Evolutionary conservation across 2,888 invertebrate genomes (phyloP).

Genomic region (Drosophila putrida): DNA sequence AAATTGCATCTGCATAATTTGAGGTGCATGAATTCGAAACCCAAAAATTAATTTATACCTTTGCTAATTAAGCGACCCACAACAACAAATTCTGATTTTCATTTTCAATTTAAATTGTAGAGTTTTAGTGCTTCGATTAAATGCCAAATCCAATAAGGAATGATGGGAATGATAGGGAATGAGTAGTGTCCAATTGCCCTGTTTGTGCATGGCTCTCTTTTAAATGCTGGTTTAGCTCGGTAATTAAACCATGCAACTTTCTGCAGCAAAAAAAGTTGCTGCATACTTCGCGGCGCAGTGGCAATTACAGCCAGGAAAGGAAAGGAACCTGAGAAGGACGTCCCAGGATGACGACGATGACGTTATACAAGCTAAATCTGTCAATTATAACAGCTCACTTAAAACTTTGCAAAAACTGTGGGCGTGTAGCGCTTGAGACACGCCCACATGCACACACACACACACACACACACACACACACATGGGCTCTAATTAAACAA

Average conservation of each 20-base stretch:
- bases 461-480: slow-evolving; percentile 21
- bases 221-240: slow-evolving; percentile 10
- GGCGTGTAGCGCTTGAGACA: slow-evolving; percentile 27
- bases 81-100: slow-evolving; percentile 59
- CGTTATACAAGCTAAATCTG: slow-evolving; percentile 55
- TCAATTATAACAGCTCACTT: slow-evolving; percentile 73
- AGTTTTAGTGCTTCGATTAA: not conserved
- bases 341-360: slow-evolving; percentile 15
- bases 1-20: slow-evolving; percentile 78
- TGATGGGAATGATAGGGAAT: too few relatives aligned
- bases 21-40: slow-evolving; percentile 59
- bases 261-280: slow-evolving; percentile 22
- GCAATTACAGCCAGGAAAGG: slow-evolving; percentile 64
- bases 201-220: slow-evolving; percentile 22
- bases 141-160: slow-evolving; percentile 1
- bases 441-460: slow-evolving; percentile 20
- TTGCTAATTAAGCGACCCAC: slow-evolving; percentile 67
- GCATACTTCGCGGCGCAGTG: slow-evolving; percentile 39
- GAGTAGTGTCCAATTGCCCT: not conserved
- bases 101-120: slow-evolving; percentile 43
- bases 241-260: not conserved
- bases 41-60: slow-evolving; percentile 67
- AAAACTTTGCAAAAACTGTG: slow-evolving; percentile 62
- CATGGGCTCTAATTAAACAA: slow-evolving; percentile 72
- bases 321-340: slow-evolving; percentile 27